Evolutionary conservation across 1,140 invertebrate genomes (phyloP), one percentile per base, ranked within the genome.

Genomic region (Bombyx mandarina): DNA sequence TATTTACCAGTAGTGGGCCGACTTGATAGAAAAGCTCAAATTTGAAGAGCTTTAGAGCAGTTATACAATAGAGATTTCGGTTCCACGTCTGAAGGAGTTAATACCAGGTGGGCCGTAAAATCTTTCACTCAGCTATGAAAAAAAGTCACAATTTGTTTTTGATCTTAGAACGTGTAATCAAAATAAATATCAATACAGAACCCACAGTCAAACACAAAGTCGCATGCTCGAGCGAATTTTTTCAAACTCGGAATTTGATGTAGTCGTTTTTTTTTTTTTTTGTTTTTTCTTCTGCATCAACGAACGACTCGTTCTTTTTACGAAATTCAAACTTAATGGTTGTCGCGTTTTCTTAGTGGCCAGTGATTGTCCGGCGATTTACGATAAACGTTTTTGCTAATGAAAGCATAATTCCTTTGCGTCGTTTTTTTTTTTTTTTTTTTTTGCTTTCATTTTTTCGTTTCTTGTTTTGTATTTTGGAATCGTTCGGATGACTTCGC

Each of bases 311-410:
- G 73, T 69, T 46, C 54, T 73, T 75, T 77, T 76, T 79, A 66
- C 54, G 70, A 72, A 45, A 56, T 54, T 22, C 43, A 22, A 35
- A 64, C 63, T 64, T 69, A 79, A 77, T 78, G 73, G 73, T 71
- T 73, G 72, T 74, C 69, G 73, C 72, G 69, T 76, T 79, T 79
- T 79, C 67, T 48, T 54, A 54, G 53, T 45, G 73, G 78, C 67
- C 73, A 66, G 73, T 72, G 71, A 74, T 78, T 75, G 57, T 35
- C 26, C 57, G 35, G 22, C 49, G 57, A 69, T 67, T 71, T 71
- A 71, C 66, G 68, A 62, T 65, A 57, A 42, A 51, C 49, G 62
- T 80, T 83, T 80, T 80, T 80, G 64, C 65, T 79, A 77, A 83
- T 83, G 71, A 74, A 69, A 55, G 63, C 69, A 74, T 80, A 78